phyloP scores from a whole-genome alignment of 2,797 vertebrate genomes.

The Parauchenoglanis ngamensis region DNA sequence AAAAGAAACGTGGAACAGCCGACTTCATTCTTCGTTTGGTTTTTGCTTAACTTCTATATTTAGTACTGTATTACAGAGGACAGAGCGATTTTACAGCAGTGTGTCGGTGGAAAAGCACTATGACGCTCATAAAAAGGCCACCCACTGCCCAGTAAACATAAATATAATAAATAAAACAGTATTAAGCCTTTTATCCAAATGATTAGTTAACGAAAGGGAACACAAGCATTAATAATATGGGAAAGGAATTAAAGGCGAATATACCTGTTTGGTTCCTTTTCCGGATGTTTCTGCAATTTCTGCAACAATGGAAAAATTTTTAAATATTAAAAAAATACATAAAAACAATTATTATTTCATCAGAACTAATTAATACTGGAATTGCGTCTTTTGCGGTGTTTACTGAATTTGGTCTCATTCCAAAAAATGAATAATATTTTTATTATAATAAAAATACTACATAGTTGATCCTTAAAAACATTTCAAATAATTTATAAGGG shows the following conservation, averaged over 20 bases:
- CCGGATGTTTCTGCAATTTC: constrained; percentile 46
- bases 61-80: too few relatives aligned
- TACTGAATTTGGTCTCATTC: neutral
- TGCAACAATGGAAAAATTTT: neutral
- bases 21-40: too few relatives aligned
- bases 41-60: too few relatives aligned
- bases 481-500: neutral
- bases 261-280: constrained; percentile 49
- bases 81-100: too few relatives aligned
- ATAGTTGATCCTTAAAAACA: neutral
- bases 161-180: neutral
- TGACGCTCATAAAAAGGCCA: neutral
- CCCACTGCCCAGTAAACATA: neutral
- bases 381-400: neutral
- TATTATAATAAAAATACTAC: neutral
- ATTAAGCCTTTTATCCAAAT: neutral
- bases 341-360: neutral
- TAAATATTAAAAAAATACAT: too few relatives aligned
- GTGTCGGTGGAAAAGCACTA: neutral
- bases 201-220: neutral
- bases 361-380: neutral
- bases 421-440: neutral
- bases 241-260: neutral
- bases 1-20: too few relatives aligned
- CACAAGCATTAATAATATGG: neutral